Conservation (phyloP, 2,888 invertebrate species). For the Clostera curtula region DNA sequence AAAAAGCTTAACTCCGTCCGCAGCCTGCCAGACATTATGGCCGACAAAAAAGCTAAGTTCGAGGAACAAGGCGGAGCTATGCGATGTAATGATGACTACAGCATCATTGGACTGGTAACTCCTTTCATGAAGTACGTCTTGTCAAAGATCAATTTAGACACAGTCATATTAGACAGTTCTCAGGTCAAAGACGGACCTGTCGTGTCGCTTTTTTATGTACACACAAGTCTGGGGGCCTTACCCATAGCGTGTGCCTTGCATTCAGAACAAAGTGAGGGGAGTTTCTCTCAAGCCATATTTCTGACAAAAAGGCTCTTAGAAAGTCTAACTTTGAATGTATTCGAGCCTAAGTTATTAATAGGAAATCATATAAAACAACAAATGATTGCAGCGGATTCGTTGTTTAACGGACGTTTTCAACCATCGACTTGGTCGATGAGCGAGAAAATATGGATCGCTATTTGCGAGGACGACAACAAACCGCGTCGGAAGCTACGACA, state of each 20-base stretch:
- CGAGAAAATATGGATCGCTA: slow-evolving; percentile 12
- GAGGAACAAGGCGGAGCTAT: slow-evolving; percentile 12
- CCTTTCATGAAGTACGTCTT: slow-evolving; percentile 30
- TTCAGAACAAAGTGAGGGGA: slow-evolving; percentile 13
- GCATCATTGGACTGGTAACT: slow-evolving; percentile 25
- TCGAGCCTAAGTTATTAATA: slow-evolving; percentile 25
- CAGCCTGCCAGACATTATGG: slow-evolving; percentile 3
- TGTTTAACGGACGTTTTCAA: slow-evolving; percentile 17
- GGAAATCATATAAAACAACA: slow-evolving; percentile 19
- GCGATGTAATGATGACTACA: slow-evolving; percentile 6
- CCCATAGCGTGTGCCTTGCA: slow-evolving; percentile 30
- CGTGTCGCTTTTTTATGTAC: slow-evolving; percentile 24
- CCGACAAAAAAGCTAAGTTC: slow-evolving; percentile 7
- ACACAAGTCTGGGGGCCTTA: slow-evolving; percentile 26
- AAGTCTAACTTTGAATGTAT: slow-evolving; percentile 12
- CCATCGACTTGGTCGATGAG: slow-evolving; percentile 8
- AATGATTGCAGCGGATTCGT: slow-evolving; percentile 13
- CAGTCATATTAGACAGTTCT: slow-evolving; percentile 23
- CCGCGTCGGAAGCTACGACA: slow-evolving; percentile 4
- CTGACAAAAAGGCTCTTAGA: slow-evolving; percentile 22
- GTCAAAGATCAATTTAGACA: slow-evolving; percentile 16
- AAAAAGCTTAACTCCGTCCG: neutral
- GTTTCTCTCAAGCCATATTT: slow-evolving; percentile 22
- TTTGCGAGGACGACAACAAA: slow-evolving; percentile 11
- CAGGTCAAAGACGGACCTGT: slow-evolving; percentile 11